phyloP scores from a whole-genome alignment of 2,888 invertebrate species.

The Eristalis intricaria region DNA sequence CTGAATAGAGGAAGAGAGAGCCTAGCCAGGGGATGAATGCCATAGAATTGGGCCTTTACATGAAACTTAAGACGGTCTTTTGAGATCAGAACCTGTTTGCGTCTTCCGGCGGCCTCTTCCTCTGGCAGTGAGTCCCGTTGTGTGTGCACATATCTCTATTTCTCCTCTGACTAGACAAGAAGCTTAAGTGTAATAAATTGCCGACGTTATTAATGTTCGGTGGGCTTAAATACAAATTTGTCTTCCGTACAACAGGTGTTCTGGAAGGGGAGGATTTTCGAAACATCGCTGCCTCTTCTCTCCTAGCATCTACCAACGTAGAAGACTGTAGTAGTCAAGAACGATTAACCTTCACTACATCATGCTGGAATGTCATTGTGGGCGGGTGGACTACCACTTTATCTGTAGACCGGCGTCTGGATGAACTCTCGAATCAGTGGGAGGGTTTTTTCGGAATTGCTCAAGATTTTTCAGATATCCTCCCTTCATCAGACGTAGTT shows the following conservation, averaged over 20 bases:
- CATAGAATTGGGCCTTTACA: neutral
- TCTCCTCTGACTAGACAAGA: neutral
- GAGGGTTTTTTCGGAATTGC: no score
- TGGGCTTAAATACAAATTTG: neutral
- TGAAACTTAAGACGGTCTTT: neutral
- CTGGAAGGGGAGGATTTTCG: neutral
- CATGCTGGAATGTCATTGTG: no score
- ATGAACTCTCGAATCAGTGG: no score
- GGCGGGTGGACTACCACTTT: no score
- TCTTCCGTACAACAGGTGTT: neutral
- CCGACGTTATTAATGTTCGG: neutral
- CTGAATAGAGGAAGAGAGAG: neutral
- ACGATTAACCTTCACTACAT: no score
- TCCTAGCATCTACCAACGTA: no score
- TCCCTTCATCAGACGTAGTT: no score
- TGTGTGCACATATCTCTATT: neutral
- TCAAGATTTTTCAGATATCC: no score
- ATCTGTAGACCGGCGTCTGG: no score
- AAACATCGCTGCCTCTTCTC: no score
- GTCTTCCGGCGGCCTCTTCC: neutral
- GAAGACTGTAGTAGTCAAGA: no score
- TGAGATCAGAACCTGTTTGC: neutral
- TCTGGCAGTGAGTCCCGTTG: neutral
- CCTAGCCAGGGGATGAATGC: neutral
- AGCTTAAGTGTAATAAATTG: neutral